Base-by-base conservation (phyloP, 2,888 invertebrate species). In the Aethes cnicana region DNA sequence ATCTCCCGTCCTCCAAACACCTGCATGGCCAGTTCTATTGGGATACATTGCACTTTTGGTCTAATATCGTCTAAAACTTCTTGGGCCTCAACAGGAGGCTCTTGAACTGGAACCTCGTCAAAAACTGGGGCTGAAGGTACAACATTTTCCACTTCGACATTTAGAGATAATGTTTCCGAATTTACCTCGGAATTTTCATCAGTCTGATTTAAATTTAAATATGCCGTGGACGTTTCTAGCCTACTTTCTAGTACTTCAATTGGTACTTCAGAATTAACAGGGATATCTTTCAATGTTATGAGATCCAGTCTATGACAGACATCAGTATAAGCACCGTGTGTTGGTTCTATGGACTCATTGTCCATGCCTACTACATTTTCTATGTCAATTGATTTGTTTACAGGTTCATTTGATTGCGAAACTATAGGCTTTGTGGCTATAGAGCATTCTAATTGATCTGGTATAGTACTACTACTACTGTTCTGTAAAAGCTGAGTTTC, bases 121-220 rank as follows among this genome's bases (percentile, higher is more conserved):
- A 81, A 69, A 17, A 77, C 54, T 9, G 88, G 88, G 3, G 88
- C 88, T 23, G 87, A 82, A 16, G 88, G 88, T 21, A 53, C n/a
- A 12, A 56, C 17, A 53, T 59, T 54, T 49, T 66, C 65, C 30
- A 30, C 12, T n/a, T 23, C 28, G 16, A 14, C 2, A 7, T 32
- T 17, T 25, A 8, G 8, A 9, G 12, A 7, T 21, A 23, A 11
- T 14, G 9, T 50, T 37, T 30, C 39, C 12, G 39, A 8, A 32
- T 8, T 32, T 17, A 8, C n/a, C n/a, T n/a, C n/a, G 5, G 12
- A 8, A 5, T 25, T 47, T 37, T 53, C 53, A 23, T 41, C 20
- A 12, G 36, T 23, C 7, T 55, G 23, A n/a, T n/a, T n/a, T n/a
- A n/a, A n/a, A 37, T 16, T 47, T 14, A 63, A 39, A 39, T 62